Base-by-base conservation (phyloP, 2,113 vertebrate genomes). In the Benitochromis conjunctus region DNA sequence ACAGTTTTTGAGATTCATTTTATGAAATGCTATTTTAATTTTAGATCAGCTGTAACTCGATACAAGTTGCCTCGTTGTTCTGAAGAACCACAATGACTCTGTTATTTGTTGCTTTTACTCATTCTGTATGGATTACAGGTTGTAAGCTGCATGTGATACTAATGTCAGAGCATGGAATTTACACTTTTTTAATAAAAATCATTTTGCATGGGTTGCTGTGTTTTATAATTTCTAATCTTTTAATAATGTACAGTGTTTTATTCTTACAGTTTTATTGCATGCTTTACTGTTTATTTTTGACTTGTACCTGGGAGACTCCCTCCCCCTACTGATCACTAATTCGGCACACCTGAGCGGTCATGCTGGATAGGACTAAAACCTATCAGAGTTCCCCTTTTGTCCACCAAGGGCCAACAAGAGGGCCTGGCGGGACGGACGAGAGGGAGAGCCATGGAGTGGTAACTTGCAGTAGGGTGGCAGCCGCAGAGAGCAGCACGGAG, bases 1-100 rank as follows among this genome's bases (percentile, higher is more conserved):
- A 36, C 58, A 7, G 11, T 36, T 36, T 18, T 18, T 62, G 18
- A 36, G n/a, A n/a, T n/a, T n/a, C 3, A 36, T 62, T 62, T 62
- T 62, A 7, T 62, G 58, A 19, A 62, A 64, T 36, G 60, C 60
- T 36, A n/a, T 12, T 36, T 36, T 64, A 18, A 6, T 64, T 64
- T 64, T 4, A n/a, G 19, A 36, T 18, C 60, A 36, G 9, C n/a
- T 64, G 18, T 64, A 64, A 36, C 18, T 62, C 18, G 58, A 36
- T 62, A 12, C 18, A 12, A 43, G 36, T 38, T 38, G 36, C 36
- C 9, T 9, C 36, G 29, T 10, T 10, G 76, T 66, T 80, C 60
- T 55, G 64, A 56, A 54, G 54, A 80, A 5, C n/a, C 46, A 24
- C 14, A 3, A 36, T 85, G 82, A 79, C 76, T 83, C 81, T 85